phyloP scores from a whole-genome alignment of 1,140 invertebrate species.

The Sitodiplosis mosellana region DNA sequence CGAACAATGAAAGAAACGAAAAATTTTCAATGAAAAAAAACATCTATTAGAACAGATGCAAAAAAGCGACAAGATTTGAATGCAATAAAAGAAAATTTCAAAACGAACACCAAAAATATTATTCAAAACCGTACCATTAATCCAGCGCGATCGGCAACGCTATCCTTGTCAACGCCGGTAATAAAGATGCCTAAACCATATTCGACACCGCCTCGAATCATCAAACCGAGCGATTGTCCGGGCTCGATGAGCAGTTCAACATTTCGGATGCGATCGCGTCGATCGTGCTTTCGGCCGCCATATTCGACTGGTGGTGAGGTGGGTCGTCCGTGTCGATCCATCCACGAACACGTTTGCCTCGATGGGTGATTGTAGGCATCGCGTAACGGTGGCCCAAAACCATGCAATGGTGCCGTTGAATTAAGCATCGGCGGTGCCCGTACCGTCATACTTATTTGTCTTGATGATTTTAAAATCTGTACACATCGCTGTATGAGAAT shows the following conservation, averaged over 20 bases:
- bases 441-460: conserved; percentile 72
- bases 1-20: no score
- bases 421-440: conserved; percentile 38
- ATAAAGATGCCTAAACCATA: conserved; percentile 90
- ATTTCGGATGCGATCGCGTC: conserved; percentile 27
- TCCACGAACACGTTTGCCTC: conserved; percentile 78
- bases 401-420: conserved; percentile 24
- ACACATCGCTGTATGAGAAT: conserved; percentile 28
- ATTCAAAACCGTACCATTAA: conserved; percentile 49
- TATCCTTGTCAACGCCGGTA: conserved; percentile 81
- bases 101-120: background rate
- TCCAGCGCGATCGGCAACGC: conserved; percentile 73
- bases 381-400: conserved; percentile 24
- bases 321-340: conserved; percentile 70
- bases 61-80: background rate
- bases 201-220: conserved; percentile 84
- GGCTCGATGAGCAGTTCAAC: conserved; percentile 73
- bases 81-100: conserved; percentile 1
- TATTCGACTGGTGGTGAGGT: conserved; percentile 63
- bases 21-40: no score
- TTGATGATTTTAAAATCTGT: conserved; percentile 75
- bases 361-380: conserved; percentile 34
- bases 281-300: conserved; percentile 20
- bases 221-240: conserved; percentile 74
- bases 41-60: no score